A percentile compares a stretch with the other conserved stretches of the same genome.
Evolutionary conservation across 23 tunicate species (phyloP).

Genomic region (Halocynthia aurantium): DNA sequence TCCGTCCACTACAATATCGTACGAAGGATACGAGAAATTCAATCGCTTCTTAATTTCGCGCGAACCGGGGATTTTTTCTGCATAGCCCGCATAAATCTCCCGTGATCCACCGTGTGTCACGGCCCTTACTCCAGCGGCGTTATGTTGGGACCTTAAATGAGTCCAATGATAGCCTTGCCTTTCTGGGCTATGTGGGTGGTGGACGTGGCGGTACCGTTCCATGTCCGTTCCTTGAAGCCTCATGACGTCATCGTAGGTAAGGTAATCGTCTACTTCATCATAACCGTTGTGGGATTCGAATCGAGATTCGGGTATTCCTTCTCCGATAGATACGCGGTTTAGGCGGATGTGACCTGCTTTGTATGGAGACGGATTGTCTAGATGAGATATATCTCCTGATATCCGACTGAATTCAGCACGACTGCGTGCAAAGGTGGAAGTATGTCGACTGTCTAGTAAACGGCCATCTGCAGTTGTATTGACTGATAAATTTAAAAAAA

Average conservation of each 20-base stretch:
- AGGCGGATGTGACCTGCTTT: conserved; percentile 4
- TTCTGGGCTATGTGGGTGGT: conserved; percentile 12
- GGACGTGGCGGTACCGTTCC: conserved; percentile 15
- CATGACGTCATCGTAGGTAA: conserved; percentile 25
- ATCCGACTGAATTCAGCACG: conserved; percentile 3
- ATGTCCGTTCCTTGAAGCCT: conserved; percentile 18
- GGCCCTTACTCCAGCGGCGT: neutral
- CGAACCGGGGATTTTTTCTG: conserved; percentile 22
- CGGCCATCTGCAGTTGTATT: too few species aligned
- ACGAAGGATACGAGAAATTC: conserved; percentile 21
- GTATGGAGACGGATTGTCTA: conserved; percentile 3
- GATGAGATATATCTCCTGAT: neutral
- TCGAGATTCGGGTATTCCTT: conserved; percentile 19
- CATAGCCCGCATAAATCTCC: conserved; percentile 3
- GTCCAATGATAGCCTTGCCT: conserved; percentile 15
- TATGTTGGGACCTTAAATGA: neutral
- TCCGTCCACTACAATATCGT: conserved; percentile 1
- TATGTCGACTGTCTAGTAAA: neutral
- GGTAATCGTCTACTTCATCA: conserved; percentile 19
- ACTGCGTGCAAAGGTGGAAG: neutral
- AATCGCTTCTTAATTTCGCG: conserved; percentile 22
- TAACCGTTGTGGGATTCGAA: conserved; percentile 4
- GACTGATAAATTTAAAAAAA: too few species aligned
- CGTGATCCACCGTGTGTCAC: neutral
- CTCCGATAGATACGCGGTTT: conserved; percentile 23